A percentile compares a stretch with the other conserved stretches of the same genome.
phyloP scores from a whole-genome alignment of 1,140 invertebrate genomes.

The Drosophila santomea region DNA sequence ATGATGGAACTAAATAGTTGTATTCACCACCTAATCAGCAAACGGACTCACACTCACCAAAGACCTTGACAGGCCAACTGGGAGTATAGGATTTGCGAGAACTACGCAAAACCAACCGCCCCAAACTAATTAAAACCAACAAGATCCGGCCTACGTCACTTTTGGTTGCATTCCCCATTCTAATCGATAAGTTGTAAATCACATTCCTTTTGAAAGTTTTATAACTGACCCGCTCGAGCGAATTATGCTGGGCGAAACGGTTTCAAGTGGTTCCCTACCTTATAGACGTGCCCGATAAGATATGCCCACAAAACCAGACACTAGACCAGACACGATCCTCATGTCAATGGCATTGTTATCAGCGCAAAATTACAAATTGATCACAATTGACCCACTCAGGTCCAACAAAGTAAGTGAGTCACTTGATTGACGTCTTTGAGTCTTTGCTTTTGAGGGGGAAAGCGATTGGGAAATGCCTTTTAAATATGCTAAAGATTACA shows the following conservation, averaged over 20 bases:
- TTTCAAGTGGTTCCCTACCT: constrained; percentile 1
- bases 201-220: constrained; percentile 25
- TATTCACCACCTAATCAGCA: constrained; percentile 21
- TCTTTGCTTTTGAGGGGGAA: constrained; percentile 14
- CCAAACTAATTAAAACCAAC: constrained; percentile 61
- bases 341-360: constrained; percentile 44
- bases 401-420: constrained; percentile 26
- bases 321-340: constrained; percentile 23
- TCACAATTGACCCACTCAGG: constrained; percentile 41
- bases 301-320: constrained; percentile 28
- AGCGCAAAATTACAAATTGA: constrained; percentile 31
- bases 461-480: background rate
- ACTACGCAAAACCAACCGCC: constrained; percentile 52
- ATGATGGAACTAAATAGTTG: constrained; percentile 32
- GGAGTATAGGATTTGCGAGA: constrained; percentile 14
- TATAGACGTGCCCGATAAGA: constrained; percentile 28
- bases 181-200: constrained; percentile 25
- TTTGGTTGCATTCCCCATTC: constrained; percentile 30
- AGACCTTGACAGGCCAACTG: constrained; percentile 47
- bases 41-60: constrained; percentile 17
- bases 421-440: constrained; percentile 6
- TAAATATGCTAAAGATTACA: background rate
- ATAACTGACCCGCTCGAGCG: constrained; percentile 9
- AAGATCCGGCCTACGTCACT: constrained; percentile 41
- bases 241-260: constrained; percentile 20